Evolutionary conservation across 2,888 invertebrate species (phyloP).

Genomic region (Drosophila neonasuta): DNA sequence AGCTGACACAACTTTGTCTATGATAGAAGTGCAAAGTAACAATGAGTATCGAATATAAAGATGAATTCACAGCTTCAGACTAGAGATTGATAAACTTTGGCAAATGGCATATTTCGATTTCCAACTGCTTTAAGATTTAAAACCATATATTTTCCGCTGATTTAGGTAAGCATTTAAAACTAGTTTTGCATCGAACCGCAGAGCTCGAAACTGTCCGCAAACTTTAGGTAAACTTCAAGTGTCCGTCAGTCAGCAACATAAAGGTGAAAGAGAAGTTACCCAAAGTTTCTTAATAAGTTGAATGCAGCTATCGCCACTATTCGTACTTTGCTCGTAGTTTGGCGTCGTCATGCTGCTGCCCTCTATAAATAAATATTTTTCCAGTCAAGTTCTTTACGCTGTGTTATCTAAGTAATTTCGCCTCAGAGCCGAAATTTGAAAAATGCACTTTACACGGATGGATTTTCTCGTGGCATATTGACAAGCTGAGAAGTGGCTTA

Average conservation of each 20-base stretch:
- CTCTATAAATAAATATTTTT: conserved; percentile 53
- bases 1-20: no score
- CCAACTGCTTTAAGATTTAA: no score
- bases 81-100: conserved; percentile 3
- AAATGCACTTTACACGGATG: conserved; percentile 36
- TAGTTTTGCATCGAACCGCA: conserved; percentile 46
- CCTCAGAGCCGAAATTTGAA: conserved; percentile 34
- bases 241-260: conserved; percentile 42
- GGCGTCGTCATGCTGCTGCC: not conserved
- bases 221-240: conserved; percentile 51
- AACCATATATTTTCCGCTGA: conserved; percentile 16
- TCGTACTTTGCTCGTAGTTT: not conserved
- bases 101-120: not conserved
- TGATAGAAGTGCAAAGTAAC: not conserved
- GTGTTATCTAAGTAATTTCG: conserved; percentile 48
- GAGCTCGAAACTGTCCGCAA: conserved; percentile 54
- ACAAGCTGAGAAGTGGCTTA: conserved; percentile 21
- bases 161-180: conserved; percentile 45
- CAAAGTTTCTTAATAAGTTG: conserved; percentile 60
- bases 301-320: conserved; percentile 30
- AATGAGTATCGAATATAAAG: not conserved
- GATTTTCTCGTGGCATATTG: conserved; percentile 32
- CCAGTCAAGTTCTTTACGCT: conserved; percentile 47
- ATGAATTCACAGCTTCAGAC: conserved; percentile 1
- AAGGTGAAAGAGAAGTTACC: conserved; percentile 40